phyloP scores from a whole-genome alignment of 1,140 invertebrate genomes.

The Procambarus clarkii region DNA sequence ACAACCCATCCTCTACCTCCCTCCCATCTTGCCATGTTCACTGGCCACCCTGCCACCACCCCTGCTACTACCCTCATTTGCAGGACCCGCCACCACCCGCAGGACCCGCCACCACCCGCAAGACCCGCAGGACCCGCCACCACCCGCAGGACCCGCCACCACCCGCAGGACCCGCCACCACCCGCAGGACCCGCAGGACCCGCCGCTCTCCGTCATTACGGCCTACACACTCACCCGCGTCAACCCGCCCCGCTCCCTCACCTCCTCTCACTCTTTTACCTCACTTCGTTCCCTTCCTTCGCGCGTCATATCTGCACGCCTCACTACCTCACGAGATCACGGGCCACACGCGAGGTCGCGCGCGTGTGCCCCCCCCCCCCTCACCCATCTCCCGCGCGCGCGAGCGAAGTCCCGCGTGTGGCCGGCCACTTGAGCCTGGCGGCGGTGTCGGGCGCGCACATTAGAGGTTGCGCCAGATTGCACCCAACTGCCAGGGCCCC shows the following conservation, averaged over 20 bases:
- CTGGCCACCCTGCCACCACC: not conserved
- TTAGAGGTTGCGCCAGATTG: slow-evolving; percentile 67
- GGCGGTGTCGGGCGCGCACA: slow-evolving; percentile 53
- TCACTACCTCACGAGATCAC: too few relatives aligned
- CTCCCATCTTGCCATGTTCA: not conserved
- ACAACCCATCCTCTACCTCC: slow-evolving; percentile 1
- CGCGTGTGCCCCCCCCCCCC: too few relatives aligned
- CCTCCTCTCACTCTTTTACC: too few relatives aligned
- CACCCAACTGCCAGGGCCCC: slow-evolving; percentile 46
- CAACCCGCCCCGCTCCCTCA: too few relatives aligned
- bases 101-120: not conserved
- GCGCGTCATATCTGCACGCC: too few relatives aligned
- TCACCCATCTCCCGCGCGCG: not conserved
- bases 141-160: not conserved
- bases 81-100: not conserved
- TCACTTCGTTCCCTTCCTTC: too few relatives aligned
- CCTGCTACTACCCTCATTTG: not conserved
- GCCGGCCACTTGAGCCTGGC: slow-evolving; percentile 59
- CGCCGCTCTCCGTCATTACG: too few relatives aligned
- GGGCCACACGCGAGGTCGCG: too few relatives aligned
- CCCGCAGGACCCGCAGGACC: too few relatives aligned
- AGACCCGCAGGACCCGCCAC: not conserved
- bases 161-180: too few relatives aligned
- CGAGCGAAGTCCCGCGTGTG: not conserved
- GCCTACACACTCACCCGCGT: too few relatives aligned